Base-by-base conservation (phyloP, 1,140 invertebrate species). In the Drosophila fuyamai region DNA sequence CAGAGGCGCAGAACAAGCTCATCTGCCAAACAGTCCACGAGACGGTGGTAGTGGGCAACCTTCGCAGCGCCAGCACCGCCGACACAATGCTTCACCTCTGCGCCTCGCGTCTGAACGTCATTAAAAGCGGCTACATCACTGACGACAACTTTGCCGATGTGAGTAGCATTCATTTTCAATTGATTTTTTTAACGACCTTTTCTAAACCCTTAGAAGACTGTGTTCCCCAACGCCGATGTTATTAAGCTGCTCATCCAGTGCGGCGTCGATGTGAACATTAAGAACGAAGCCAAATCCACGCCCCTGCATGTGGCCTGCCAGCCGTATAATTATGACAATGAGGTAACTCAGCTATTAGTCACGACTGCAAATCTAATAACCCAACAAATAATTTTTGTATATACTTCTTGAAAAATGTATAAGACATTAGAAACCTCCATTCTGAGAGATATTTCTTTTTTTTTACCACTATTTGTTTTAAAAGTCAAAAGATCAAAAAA, bases 21-120 rank as follows among this genome's bases (percentile, higher is more conserved):
- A 81, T 82, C 16, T 90, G 71, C 63, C 61, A 73, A 40, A 65
- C 97, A 32, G 93, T 96, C 1, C 92, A 92, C 59, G 93, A 94
- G 70, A 78, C 89, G 10, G 68, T 92, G 13, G 91, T 93, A 47
- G 59, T 79, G 18, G 82, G 90, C 16, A 95, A 97, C 92, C 94
- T 96, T 18, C 94, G 94, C 66, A 96, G 95, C 75, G 94, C 95
- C n/a, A 94, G 93, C 46, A 95, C 94, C 12, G 95, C 95, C 47
- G 96, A 97, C 88, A 95, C 96, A 5, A 93, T 98, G 43, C 93
- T 98, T 27, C 97, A 98, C 93, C 93, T 97, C 51, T 96, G 95
- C 67, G 96, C 96, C 29, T 97, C 96, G 5, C 94, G 95, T 68
- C 94, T 96, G 44, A 97, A 97, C 93, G 95, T 96, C 3, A 95